Conservation (phyloP, 2,113 vertebrate species). For the Lepidiolamprologus cunningtoni region DNA sequence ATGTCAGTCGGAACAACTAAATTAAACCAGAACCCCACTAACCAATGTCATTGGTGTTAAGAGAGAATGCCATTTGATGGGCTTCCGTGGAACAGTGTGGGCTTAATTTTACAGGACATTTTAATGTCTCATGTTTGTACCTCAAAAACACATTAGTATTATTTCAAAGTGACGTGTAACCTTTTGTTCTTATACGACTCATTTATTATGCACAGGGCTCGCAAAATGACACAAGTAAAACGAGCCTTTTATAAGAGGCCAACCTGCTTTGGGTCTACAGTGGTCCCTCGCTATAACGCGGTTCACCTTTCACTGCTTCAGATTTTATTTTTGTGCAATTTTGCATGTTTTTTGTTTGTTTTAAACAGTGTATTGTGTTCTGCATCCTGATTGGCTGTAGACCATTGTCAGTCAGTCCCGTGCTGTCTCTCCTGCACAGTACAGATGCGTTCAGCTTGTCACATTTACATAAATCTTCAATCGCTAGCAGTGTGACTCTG, state of each 20-base stretch:
- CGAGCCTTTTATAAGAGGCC: neutral
- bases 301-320: neutral
- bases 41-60: neutral
- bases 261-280: neutral
- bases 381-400: neutral
- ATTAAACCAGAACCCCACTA: neutral
- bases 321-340: neutral
- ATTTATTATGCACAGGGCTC: neutral
- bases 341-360: neutral
- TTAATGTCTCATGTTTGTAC: neutral
- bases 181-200: neutral
- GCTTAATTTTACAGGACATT: neutral
- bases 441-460: neutral
- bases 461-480: neutral
- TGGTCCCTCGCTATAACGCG: fast-evolving
- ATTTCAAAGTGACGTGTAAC: neutral
- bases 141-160: neutral
- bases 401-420: neutral
- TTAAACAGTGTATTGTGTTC: neutral
- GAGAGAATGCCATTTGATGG: neutral
- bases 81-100: neutral
- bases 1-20: neutral
- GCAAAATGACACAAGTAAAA: neutral
- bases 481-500: neutral
- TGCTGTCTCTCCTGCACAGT: neutral